These are phyloP conservation scores for Leucosticte australis DNA, from an alignment of 2,113 vertebrate species.

Conservation along the genomic window DNA sequence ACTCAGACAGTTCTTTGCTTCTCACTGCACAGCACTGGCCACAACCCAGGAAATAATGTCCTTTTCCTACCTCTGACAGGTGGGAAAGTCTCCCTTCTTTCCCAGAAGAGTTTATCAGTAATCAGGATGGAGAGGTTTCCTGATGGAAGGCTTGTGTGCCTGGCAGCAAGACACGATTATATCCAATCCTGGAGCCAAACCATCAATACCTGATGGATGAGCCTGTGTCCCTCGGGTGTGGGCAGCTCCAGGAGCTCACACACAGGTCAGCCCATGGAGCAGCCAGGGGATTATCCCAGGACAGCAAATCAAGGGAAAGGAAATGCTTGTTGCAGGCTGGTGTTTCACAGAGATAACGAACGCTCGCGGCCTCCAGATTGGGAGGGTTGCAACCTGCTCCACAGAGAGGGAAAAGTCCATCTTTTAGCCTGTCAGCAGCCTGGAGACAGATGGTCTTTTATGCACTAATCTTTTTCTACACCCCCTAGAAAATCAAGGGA, in stretches of 20 bases:
- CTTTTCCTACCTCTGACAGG: not conserved
- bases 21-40: not conserved
- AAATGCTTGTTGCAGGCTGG: not conserved
- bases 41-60: not conserved
- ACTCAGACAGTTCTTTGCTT: not conserved
- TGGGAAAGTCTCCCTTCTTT: not conserved
- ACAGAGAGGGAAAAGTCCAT: not conserved
- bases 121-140: not conserved
- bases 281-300: not conserved
- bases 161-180: not conserved
- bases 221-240: not conserved
- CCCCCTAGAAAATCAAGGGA: constrained; percentile 12
- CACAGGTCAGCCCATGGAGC: not conserved
- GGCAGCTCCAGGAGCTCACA: not conserved
- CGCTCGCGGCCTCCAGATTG: not conserved
- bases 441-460: constrained; percentile 55
- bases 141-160: not conserved
- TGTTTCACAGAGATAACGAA: not conserved
- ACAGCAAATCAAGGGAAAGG: not conserved
- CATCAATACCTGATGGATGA: not conserved
- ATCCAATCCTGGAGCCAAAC: not conserved
- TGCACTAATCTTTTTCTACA: constrained; percentile 13
- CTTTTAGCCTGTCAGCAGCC: constrained; percentile 19
- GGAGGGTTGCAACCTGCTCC: not conserved
- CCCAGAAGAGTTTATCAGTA: not conserved